These are phyloP conservation scores for Brenthis daphne DNA, from an alignment of 2,888 invertebrate species.

Conservation along the genomic window DNA sequence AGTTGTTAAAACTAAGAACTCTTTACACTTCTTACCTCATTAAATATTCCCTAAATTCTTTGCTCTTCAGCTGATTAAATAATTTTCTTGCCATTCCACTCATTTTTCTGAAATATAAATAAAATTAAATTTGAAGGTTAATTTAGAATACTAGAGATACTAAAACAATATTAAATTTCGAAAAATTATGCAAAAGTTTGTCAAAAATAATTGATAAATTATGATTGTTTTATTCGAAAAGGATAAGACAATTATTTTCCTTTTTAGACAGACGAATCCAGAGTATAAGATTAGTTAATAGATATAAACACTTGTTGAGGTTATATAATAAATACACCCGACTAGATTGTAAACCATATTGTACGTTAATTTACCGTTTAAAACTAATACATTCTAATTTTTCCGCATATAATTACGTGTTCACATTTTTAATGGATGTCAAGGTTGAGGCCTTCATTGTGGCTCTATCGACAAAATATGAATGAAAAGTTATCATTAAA, in stretches of 20 bases:
- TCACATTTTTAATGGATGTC: conserved; percentile 48
- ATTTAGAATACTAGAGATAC: background rate
- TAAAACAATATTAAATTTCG: too few relatives aligned
- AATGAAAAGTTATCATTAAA: conserved; percentile 11
- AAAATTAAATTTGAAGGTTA: conserved; percentile 5
- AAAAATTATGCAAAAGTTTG: too few relatives aligned
- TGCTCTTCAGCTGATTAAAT: conserved; percentile 86
- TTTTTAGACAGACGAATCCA: too few relatives aligned
- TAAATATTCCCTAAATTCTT: conserved; percentile 92
- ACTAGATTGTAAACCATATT: background rate
- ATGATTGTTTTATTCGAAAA: too few relatives aligned
- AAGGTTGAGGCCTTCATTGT: conserved; percentile 52
- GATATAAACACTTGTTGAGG: background rate
- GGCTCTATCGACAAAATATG: conserved; percentile 28
- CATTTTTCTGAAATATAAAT: conserved; percentile 60
- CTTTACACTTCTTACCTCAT: conserved; percentile 84
- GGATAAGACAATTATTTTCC: too few relatives aligned
- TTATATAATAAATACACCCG: conserved; percentile 7
- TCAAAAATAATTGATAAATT: too few relatives aligned
- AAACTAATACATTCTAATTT: conserved; percentile 33
- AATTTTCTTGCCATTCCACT: conserved; percentile 66
- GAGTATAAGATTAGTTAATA: background rate
- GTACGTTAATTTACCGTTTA: conserved; percentile 33
- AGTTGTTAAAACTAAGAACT: background rate
- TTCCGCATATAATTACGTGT: conserved; percentile 34